Conservation (phyloP, 2,797 vertebrate genomes). For the Notolepis coatsorum region DNA sequence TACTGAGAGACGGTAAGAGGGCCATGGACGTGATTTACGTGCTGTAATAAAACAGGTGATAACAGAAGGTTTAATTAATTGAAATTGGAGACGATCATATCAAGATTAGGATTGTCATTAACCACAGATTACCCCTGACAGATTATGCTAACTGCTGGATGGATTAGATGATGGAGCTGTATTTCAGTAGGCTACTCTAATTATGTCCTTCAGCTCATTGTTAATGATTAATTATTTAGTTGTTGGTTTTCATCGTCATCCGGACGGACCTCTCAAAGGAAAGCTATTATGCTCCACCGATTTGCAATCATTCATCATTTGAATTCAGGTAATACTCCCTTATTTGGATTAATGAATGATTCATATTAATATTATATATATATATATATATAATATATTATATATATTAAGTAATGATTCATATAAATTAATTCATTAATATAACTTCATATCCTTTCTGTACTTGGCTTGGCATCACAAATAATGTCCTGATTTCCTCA, state of each 20-base stretch:
- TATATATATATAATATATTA: too few species aligned
- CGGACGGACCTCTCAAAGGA: constrained; percentile 60
- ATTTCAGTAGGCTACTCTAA: constrained; percentile 57
- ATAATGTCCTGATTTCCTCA: constrained; percentile 21
- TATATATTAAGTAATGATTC: too few species aligned
- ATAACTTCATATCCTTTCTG: constrained; percentile 19
- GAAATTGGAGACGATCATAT: constrained; percentile 69
- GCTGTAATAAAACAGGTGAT: constrained; percentile 65
- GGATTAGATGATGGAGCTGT: constrained; percentile 53
- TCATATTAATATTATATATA: too few species aligned
- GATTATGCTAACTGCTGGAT: constrained; percentile 64
- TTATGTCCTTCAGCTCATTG: constrained; percentile 61
- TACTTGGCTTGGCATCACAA: constrained; percentile 9
- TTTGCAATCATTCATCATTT: constrained; percentile 46
- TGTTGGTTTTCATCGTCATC: constrained; percentile 52
- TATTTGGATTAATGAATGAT: too few species aligned
- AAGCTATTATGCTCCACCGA: constrained; percentile 32
- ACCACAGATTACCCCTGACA: constrained; percentile 55
- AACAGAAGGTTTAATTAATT: constrained; percentile 76
- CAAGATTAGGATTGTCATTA: constrained; percentile 75
- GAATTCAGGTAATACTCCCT: constrained; percentile 55
- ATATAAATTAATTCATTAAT: constrained; percentile 33
- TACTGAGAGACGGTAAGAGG: constrained; percentile 33
- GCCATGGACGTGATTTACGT: constrained; percentile 56
- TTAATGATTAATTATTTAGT: constrained; percentile 69